phyloP scores from a whole-genome alignment of 2,797 vertebrate genomes.

The Craterocephalus amniculus region DNA sequence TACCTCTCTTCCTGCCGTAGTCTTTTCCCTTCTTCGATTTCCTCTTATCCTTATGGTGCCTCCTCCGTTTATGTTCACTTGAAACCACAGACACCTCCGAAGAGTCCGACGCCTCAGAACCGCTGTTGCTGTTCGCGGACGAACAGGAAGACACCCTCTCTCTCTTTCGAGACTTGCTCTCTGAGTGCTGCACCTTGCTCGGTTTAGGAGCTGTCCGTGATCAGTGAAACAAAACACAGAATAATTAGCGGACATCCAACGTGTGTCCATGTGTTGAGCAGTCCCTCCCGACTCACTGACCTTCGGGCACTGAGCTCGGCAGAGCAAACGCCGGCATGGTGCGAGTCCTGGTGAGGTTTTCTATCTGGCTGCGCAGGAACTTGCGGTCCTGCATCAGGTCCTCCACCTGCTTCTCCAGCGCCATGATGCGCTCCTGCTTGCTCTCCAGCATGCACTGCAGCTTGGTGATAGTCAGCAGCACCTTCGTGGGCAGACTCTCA shows the following conservation, averaged over 20 bases:
- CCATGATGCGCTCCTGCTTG: constrained; percentile 79
- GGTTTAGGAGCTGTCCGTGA: constrained; percentile 48
- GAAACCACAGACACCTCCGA: constrained; percentile 71
- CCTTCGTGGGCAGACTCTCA: constrained; percentile 72
- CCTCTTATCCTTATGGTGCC: constrained; percentile 78
- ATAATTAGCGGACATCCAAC: fast-evolving
- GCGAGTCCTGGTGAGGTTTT: constrained; percentile 80
- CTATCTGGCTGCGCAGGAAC: constrained; percentile 82
- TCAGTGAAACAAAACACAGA: background rate
- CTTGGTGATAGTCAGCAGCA: constrained; percentile 80
- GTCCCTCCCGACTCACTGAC: constrained; percentile 34
- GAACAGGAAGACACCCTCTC: constrained; percentile 68
- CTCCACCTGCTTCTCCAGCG: constrained; percentile 80
- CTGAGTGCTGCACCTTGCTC: constrained; percentile 66
- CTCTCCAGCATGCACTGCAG: constrained; percentile 82
- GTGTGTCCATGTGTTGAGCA: background rate
- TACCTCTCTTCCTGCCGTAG: constrained; percentile 82
- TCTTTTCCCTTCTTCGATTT: constrained; percentile 75
- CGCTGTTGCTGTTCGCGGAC: constrained; percentile 57
- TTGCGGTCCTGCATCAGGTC: constrained; percentile 82
- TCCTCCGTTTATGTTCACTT: constrained; percentile 70
- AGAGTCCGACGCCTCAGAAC: constrained; percentile 65
- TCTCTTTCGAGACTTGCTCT: constrained; percentile 74
- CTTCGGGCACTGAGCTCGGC: constrained; percentile 55
- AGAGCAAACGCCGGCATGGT: constrained; percentile 53